These are phyloP conservation scores for Solea solea DNA, from an alignment of 2,113 vertebrate species.

Conservation along the genomic window DNA sequence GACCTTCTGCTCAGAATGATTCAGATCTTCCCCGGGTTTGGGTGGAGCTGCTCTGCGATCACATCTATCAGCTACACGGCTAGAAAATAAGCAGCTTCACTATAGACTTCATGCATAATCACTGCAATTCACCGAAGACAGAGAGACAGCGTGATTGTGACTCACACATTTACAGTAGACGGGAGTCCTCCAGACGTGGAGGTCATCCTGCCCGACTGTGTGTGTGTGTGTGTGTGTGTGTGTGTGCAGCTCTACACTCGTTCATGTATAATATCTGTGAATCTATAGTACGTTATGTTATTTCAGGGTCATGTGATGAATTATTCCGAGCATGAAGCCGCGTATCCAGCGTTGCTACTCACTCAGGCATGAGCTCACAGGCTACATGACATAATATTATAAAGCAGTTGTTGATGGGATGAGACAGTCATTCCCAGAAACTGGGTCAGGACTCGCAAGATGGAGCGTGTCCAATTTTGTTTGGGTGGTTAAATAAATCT, in stretches of 20 bases:
- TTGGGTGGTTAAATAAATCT: too few relatives aligned
- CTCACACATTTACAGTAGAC: conserved; percentile 31
- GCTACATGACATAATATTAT: conserved; percentile 25
- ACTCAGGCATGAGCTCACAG: conserved; percentile 15
- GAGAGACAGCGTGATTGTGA: conserved; percentile 12
- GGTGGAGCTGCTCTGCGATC: conserved; percentile 72
- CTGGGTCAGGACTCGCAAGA: too few relatives aligned
- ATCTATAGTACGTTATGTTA: conserved; percentile 29
- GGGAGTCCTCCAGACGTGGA: conserved; percentile 12
- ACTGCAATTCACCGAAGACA: conserved; percentile 28
- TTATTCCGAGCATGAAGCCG: conserved; percentile 7
- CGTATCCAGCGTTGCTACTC: conserved; percentile 24
- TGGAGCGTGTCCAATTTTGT: too few relatives aligned
- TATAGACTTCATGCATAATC: conserved; percentile 43
- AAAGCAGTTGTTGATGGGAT: not conserved
- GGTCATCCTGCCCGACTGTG: not conserved
- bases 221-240: not conserved
- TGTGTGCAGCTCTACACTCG: conserved; percentile 3
- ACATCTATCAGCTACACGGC: conserved; percentile 36
- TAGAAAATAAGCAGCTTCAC: conserved; percentile 31
- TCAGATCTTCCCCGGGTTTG: conserved; percentile 73
- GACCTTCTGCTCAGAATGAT: conserved; percentile 67
- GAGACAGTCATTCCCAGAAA: too few relatives aligned
- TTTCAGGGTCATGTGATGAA: conserved; percentile 25
- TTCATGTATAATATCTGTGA: conserved; percentile 8